These are phyloP conservation scores for Ceyx erithaca DNA, from an alignment of 2,797 vertebrate species.

Conservation along the genomic window DNA sequence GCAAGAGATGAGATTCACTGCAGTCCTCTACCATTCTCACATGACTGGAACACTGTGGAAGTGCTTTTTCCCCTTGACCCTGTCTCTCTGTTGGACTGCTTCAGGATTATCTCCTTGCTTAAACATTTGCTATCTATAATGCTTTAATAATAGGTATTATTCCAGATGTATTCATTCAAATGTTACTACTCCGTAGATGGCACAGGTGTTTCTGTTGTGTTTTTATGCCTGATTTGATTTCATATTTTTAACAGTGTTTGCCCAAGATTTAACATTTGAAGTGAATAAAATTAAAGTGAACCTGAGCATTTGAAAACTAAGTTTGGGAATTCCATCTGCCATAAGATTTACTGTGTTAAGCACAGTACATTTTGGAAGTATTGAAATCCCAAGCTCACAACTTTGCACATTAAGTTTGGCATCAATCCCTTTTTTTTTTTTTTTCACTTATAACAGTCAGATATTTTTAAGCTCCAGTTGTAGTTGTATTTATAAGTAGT, in stretches of 20 bases:
- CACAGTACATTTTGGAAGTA: background rate
- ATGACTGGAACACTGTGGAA: background rate
- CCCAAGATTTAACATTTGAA: slow-evolving; percentile 43
- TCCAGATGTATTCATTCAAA: background rate
- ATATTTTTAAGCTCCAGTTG: background rate
- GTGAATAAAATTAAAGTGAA: slow-evolving; percentile 55
- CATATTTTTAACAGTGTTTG: slow-evolving; percentile 47
- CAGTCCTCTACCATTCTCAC: background rate
- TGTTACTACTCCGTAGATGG: background rate
- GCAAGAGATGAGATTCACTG: background rate
- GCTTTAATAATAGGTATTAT: background rate
- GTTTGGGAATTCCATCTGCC: slow-evolving; percentile 32
- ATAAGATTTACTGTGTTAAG: background rate
- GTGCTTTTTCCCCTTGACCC: background rate
- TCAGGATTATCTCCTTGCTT: background rate
- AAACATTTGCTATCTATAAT: slow-evolving; percentile 9
- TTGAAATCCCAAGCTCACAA: background rate
- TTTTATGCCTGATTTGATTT: slow-evolving; percentile 46
- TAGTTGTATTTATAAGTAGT: background rate
- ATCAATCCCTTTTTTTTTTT: background rate
- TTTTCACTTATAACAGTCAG: background rate
- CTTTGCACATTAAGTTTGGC: background rate
- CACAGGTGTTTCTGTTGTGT: slow-evolving; percentile 40
- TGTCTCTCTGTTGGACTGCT: background rate
- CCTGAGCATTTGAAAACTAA: slow-evolving; percentile 31